Evolutionary conservation across 2,113 vertebrate genomes (phyloP).

Genomic region (Megaleporinus macrocephalus): DNA sequence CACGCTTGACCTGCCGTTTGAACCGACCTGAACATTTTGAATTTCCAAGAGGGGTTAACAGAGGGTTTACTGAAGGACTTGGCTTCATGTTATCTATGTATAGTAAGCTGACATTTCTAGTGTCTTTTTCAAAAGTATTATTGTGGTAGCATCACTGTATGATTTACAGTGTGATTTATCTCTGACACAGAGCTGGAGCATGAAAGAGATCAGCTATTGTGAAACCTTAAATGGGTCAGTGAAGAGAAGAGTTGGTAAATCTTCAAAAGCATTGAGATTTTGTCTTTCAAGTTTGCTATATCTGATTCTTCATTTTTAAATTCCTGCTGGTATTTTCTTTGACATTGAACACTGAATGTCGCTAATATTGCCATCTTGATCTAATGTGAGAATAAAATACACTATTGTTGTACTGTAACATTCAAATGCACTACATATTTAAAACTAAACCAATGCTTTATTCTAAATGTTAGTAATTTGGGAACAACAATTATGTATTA

Average conservation of each 20-base stretch:
- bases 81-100: neutral
- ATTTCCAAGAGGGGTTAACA: constrained; percentile 24
- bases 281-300: too few species aligned
- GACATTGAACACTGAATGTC: too few species aligned
- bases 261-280: neutral
- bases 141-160: neutral
- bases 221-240: neutral
- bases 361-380: too few species aligned
- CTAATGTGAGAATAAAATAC: too few species aligned
- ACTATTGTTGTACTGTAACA: too few species aligned
- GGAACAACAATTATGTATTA: too few species aligned
- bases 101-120: neutral
- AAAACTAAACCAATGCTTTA: too few species aligned
- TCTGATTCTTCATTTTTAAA: too few species aligned
- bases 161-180: neutral
- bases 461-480: too few species aligned
- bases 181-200: neutral
- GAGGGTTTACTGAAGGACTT: neutral
- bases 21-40: constrained; percentile 8
- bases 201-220: neutral
- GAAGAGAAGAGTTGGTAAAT: neutral
- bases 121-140: constrained; percentile 5
- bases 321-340: too few species aligned
- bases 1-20: neutral
- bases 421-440: too few species aligned